Conservation (phyloP, 2,113 vertebrate genomes). For the Hydrochoerus hydrochaeris region DNA sequence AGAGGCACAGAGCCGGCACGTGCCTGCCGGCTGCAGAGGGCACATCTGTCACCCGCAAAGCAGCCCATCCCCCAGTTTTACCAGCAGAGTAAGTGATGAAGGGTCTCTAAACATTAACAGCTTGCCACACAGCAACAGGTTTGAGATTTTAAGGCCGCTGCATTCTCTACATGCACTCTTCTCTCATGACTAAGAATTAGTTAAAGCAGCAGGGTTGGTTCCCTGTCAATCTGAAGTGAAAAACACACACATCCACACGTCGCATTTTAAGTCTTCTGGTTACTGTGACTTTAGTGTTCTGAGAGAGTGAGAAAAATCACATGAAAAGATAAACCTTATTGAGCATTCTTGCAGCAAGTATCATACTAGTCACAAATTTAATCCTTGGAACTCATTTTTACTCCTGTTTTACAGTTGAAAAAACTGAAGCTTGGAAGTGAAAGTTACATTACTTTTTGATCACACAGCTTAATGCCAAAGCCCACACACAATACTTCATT, state of each 20-base stretch:
- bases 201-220: slow-evolving; percentile 49
- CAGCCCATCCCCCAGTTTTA: slow-evolving; percentile 75
- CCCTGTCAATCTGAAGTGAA: neutral
- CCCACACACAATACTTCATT: slow-evolving; percentile 21
- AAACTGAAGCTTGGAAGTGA: slow-evolving; percentile 26
- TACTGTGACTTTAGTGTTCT: slow-evolving; percentile 23
- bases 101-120: slow-evolving; percentile 76
- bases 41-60: slow-evolving; percentile 93
- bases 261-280: slow-evolving; percentile 25
- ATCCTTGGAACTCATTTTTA: slow-evolving; percentile 52
- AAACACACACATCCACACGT: slow-evolving; percentile 25
- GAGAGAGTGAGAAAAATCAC: slow-evolving; percentile 37
- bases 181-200: slow-evolving; percentile 68
- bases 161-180: slow-evolving; percentile 42
- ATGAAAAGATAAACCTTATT: slow-evolving; percentile 35
- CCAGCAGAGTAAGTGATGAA: slow-evolving; percentile 73
- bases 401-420: slow-evolving; percentile 45
- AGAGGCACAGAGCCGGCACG: slow-evolving; percentile 86
- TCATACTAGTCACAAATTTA: slow-evolving; percentile 40
- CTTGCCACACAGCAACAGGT: slow-evolving; percentile 88
- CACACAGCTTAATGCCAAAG: slow-evolving; percentile 31
- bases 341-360: slow-evolving; percentile 18
- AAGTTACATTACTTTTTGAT: neutral
- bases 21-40: slow-evolving; percentile 88
- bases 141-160: slow-evolving; percentile 65